Conservation (phyloP, 2,888 invertebrate species). For the Atethmia centrago region DNA sequence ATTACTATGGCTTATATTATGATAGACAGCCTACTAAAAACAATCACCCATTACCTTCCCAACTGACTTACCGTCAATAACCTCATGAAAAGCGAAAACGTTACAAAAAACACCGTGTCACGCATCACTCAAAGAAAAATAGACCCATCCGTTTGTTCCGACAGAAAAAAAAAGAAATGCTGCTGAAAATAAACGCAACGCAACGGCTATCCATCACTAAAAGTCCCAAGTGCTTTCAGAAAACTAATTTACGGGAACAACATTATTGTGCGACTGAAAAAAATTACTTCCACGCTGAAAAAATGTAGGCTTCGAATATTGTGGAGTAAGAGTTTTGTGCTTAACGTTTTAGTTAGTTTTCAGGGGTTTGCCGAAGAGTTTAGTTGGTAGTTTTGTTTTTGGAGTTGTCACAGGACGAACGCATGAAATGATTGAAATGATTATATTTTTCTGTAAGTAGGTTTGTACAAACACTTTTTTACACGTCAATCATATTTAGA, state of each 20-base stretch:
- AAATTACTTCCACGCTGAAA: slow-evolving; percentile 53
- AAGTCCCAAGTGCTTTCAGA: slow-evolving; percentile 62
- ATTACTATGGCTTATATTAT: too few species aligned
- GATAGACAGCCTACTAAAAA: too few species aligned
- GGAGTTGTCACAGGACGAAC: background rate
- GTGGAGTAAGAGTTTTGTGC: slow-evolving; percentile 6
- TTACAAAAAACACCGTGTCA: slow-evolving; percentile 44
- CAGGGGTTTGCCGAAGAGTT: background rate
- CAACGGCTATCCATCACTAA: slow-evolving; percentile 67
- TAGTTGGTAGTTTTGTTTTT: background rate
- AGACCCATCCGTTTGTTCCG: slow-evolving; percentile 42
- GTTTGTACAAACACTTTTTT: too few species aligned
- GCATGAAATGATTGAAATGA: too few species aligned
- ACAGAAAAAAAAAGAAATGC: slow-evolving; percentile 33
- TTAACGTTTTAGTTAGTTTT: slow-evolving; percentile 18
- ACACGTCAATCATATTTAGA: too few species aligned
- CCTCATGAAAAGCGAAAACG: slow-evolving; percentile 3
- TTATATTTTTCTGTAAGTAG: too few species aligned
- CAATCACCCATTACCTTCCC: background rate
- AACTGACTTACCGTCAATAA: background rate
- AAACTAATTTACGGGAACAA: slow-evolving; percentile 70
- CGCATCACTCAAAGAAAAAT: slow-evolving; percentile 52
- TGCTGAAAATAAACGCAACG: slow-evolving; percentile 54
- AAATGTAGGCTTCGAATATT: slow-evolving; percentile 40
- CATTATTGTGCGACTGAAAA: slow-evolving; percentile 64